phyloP scores from a whole-genome alignment of 2,113 vertebrate species.

The Gambusia holbrooki region DNA sequence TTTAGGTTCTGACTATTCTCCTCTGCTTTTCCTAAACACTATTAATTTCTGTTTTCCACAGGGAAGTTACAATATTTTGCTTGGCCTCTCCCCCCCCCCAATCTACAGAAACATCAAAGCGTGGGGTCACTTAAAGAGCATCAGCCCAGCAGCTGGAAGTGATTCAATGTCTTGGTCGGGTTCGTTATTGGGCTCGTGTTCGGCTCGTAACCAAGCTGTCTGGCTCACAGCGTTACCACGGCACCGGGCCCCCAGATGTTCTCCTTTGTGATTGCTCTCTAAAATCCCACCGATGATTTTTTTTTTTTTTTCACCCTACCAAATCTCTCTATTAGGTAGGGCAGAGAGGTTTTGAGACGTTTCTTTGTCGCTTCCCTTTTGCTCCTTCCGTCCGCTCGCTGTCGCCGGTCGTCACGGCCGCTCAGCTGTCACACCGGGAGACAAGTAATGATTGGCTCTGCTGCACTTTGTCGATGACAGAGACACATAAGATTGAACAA shows the following conservation, averaged over 20 bases:
- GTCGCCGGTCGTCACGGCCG: slow-evolving; percentile 34
- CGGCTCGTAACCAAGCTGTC: slow-evolving; percentile 22
- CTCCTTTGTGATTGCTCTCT: slow-evolving; percentile 10
- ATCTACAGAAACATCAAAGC: slow-evolving; percentile 45
- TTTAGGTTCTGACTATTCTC: slow-evolving; percentile 20
- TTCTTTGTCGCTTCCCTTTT: slow-evolving; percentile 27
- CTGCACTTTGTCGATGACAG: slow-evolving; percentile 53
- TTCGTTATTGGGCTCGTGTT: slow-evolving; percentile 46
- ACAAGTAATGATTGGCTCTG: slow-evolving; percentile 41
- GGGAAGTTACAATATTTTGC: slow-evolving; percentile 53
- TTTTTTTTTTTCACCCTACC: not conserved
- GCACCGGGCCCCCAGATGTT: slow-evolving; percentile 1
- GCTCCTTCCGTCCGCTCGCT: slow-evolving; percentile 23
- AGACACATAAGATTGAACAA: slow-evolving; percentile 52
- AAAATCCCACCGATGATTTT: slow-evolving; percentile 2
- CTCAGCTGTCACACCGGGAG: slow-evolving; percentile 52
- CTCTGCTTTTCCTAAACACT: slow-evolving; percentile 30
- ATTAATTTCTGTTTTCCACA: slow-evolving; percentile 44
- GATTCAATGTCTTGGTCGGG: slow-evolving; percentile 43
- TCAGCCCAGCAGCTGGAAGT: slow-evolving; percentile 38
- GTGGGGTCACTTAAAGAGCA: slow-evolving; percentile 50
- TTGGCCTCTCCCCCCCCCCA: slow-evolving; percentile 1
- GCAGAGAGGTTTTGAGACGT: not conserved
- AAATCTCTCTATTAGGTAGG: not conserved
- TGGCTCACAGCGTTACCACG: slow-evolving; percentile 21